Evolutionary conservation across 2,797 vertebrate species (phyloP).

Genomic region (Lagorchestes hirsutus): DNA sequence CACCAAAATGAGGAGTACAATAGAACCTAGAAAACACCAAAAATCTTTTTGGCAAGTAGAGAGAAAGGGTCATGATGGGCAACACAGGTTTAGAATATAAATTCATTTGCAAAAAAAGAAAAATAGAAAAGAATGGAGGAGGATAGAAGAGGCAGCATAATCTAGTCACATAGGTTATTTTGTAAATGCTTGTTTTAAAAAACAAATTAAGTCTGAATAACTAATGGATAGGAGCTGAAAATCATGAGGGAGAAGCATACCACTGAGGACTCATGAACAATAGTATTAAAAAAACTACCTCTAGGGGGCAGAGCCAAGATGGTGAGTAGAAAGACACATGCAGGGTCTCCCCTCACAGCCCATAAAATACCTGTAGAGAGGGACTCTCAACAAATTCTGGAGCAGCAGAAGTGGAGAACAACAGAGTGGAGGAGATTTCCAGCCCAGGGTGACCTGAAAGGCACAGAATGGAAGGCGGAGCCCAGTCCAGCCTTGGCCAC

Average conservation of each 20-base stretch:
- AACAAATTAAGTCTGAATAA: neutral
- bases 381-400: too few species aligned
- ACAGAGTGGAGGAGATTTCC: too few species aligned
- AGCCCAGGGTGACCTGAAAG: too few species aligned
- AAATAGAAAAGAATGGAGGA: too few species aligned
- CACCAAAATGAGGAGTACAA: neutral
- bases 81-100: neutral
- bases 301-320: too few species aligned
- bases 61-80: neutral
- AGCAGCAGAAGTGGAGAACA: too few species aligned
- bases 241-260: neutral
- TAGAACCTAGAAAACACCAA: neutral
- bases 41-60: neutral
- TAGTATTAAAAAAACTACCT: neutral
- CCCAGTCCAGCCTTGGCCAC: too few species aligned
- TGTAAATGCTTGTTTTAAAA: neutral
- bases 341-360: too few species aligned
- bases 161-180: neutral
- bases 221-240: neutral
- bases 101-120: neutral
- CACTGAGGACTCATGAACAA: neutral
- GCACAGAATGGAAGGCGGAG: too few species aligned
- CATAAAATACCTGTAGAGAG: too few species aligned
- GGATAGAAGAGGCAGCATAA: neutral
- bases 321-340: too few species aligned